Evolutionary conservation across 2,888 invertebrate genomes (phyloP).

Genomic region (Drosophila subquinaria): DNA sequence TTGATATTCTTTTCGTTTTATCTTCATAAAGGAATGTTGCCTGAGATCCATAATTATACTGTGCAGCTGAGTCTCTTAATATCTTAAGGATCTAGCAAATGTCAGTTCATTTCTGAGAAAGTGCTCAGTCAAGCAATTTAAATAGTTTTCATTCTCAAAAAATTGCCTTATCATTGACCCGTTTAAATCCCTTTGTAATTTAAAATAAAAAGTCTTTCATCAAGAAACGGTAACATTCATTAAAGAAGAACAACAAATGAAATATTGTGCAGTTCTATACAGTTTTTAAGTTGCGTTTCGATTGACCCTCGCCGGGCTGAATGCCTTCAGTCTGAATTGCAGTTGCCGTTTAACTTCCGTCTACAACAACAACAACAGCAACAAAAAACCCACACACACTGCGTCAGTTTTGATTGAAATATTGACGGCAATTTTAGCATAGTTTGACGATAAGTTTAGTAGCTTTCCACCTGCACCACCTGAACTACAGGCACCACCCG

Average conservation of each 20-base stretch:
- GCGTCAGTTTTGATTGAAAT: conserved; percentile 76
- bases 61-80: background rate
- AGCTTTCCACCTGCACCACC: conserved; percentile 3
- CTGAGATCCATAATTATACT: background rate
- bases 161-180: conserved; percentile 8
- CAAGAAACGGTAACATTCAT: too few relatives aligned
- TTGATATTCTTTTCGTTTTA: background rate
- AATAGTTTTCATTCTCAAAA: background rate
- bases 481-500: background rate
- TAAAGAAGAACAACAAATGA: background rate
- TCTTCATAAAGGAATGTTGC: background rate
- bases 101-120: background rate
- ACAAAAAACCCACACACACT: conserved; percentile 20
- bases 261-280: background rate
- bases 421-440: conserved; percentile 75
- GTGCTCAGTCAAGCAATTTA: conserved; percentile 12
- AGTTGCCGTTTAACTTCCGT: conserved; percentile 63
- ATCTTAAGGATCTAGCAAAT: background rate
- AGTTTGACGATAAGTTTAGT: conserved; percentile 62
- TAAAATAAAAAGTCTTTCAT: background rate
- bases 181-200: background rate
- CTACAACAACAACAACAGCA: conserved; percentile 11
- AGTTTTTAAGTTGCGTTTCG: background rate
- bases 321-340: conserved; percentile 43
- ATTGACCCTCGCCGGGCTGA: conserved; percentile 27